Percentiles rank a stretch among this genome's conserved stretches.
phyloP scores from a whole-genome alignment of 2,888 invertebrate genomes.

The Aphrophora alni region DNA sequence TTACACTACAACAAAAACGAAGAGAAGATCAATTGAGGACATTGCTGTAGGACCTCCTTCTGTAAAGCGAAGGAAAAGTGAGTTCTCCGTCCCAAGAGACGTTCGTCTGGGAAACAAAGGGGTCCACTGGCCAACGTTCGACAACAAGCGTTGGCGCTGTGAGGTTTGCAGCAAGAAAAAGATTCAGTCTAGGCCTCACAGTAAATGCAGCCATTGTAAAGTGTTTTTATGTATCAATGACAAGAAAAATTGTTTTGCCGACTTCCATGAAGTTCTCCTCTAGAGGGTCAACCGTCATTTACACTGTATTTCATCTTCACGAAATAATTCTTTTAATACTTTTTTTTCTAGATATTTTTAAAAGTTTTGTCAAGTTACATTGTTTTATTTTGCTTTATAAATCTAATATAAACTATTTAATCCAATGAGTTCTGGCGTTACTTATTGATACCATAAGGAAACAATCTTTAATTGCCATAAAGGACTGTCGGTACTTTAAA shows the following conservation, averaged over 20 bases:
- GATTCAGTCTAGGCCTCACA: constrained; percentile 9
- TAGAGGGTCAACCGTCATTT: background rate
- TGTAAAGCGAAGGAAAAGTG: constrained; percentile 10
- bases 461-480: no score
- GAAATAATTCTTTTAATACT: no score
- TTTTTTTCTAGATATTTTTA: no score
- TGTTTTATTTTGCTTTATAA: no score
- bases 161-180: constrained; percentile 26
- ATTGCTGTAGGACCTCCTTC: background rate
- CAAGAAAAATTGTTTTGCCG: background rate
- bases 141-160: constrained; percentile 17
- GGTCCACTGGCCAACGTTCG: constrained; percentile 14
- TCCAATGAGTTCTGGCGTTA: no score
- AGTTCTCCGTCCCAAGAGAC: constrained; percentile 3
- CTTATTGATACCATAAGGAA: no score
- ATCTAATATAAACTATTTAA: no score
- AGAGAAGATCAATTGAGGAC: background rate
- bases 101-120: constrained; percentile 12
- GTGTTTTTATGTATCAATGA: constrained; percentile 4
- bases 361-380: no score
- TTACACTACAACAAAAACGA: background rate
- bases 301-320: no score
- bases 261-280: background rate
- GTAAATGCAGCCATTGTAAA: background rate
- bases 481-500: no score